Evolutionary conservation across 2,113 vertebrate species (phyloP).

Genomic region (Sphaerodactylus townsendi): DNA sequence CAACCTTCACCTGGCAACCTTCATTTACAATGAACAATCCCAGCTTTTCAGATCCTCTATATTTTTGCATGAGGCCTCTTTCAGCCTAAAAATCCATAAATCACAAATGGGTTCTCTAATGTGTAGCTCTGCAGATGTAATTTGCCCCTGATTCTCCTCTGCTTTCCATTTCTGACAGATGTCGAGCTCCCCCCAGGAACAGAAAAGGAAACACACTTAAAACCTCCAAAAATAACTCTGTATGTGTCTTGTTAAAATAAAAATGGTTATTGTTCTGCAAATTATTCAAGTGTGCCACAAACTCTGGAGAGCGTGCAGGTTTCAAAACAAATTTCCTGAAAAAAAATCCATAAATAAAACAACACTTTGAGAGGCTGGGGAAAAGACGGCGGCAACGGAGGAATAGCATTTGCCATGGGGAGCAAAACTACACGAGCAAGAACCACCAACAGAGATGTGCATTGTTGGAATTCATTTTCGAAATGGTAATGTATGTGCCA

Average conservation of each 20-base stretch:
- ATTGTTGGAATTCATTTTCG: no score
- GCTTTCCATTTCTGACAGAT: slow-evolving; percentile 62
- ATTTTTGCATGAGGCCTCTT: slow-evolving; percentile 50
- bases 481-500: no score
- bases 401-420: not conserved
- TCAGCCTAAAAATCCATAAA: slow-evolving; percentile 35
- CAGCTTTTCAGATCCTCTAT: slow-evolving; percentile 12
- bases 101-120: slow-evolving; percentile 38
- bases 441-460: no score
- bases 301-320: slow-evolving; percentile 30
- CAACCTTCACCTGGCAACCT: no score
- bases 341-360: slow-evolving; percentile 37
- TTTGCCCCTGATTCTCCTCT: slow-evolving; percentile 42
- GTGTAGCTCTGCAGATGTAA: slow-evolving; percentile 34
- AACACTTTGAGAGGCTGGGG: not conserved
- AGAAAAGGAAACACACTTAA: slow-evolving; percentile 33
- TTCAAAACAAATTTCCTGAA: slow-evolving; percentile 36
- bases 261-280: slow-evolving; percentile 55
- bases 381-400: not conserved
- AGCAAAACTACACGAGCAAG: not conserved
- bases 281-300: slow-evolving; percentile 48
- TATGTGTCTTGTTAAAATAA: slow-evolving; percentile 50
- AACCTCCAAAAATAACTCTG: slow-evolving; percentile 55
- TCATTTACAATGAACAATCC: slow-evolving; percentile 21
- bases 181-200: slow-evolving; percentile 27